Conservation (phyloP, 2,113 vertebrate genomes). For the Crotalus helleri region DNA sequence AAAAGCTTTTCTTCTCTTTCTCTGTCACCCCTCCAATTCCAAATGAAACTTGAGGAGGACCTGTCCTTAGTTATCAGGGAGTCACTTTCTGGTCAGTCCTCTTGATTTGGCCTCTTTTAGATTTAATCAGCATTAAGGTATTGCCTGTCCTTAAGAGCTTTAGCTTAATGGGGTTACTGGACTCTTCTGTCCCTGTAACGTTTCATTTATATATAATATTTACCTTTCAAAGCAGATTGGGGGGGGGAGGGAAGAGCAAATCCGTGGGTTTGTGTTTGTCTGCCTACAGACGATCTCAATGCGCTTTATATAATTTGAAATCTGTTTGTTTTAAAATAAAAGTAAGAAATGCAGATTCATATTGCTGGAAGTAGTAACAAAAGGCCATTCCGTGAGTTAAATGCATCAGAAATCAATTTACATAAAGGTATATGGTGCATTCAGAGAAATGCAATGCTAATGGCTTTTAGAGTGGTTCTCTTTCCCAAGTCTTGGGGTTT, state of each 20-base stretch:
- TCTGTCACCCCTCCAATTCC: conserved; percentile 65
- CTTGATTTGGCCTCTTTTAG: conserved; percentile 92
- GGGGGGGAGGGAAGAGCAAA: conserved; percentile 19
- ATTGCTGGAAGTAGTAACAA: conserved; percentile 81
- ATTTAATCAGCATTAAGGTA: conserved; percentile 97
- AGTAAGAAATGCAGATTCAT: conserved; percentile 80
- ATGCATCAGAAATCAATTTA: conserved; percentile 88
- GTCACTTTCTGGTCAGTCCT: conserved; percentile 91
- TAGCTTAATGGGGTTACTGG: conserved; percentile 95
- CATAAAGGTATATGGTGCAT: conserved; percentile 86
- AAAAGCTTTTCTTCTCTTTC: conserved; percentile 76
- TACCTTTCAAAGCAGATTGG: conserved; percentile 83
- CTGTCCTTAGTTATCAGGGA: conserved; percentile 89
- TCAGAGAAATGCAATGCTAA: conserved; percentile 83
- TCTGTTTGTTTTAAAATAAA: conserved; percentile 39
- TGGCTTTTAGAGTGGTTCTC: conserved; percentile 86
- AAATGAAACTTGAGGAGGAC: conserved; percentile 96
- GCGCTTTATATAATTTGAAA: not conserved
- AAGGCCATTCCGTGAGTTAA: conserved; percentile 82
- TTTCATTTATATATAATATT: conserved; percentile 78
- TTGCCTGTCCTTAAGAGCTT: conserved; percentile 96
- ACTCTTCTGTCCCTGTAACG: conserved; percentile 84
- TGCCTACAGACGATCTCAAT: not conserved
- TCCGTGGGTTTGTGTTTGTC: not conserved
- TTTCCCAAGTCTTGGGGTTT: conserved; percentile 82